A percentile compares a stretch with the other conserved stretches of the same genome.
Conservation (phyloP, 2,797 vertebrate species). For the Coregonus suidteri region DNA sequence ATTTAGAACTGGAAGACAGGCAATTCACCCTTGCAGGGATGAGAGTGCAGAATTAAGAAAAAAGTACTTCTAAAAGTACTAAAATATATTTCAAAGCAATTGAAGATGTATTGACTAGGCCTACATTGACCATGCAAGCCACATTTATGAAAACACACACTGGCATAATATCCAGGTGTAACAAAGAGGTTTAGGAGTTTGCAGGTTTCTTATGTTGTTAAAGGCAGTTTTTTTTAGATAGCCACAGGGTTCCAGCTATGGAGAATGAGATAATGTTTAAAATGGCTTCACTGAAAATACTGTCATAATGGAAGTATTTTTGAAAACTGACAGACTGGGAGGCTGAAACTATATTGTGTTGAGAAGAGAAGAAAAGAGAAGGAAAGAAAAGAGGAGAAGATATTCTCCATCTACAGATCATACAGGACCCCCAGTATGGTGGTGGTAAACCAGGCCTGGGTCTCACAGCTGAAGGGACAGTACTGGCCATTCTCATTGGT, state of each 20-base stretch:
- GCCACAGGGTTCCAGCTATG: background rate
- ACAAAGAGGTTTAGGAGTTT: no score
- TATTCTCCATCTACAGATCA: conserved; percentile 76
- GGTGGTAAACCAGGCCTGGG: conserved; percentile 92
- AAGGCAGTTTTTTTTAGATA: background rate
- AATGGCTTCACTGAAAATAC: background rate
- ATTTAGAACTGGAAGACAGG: background rate
- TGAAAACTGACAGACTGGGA: no score
- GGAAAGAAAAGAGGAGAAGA: no score
- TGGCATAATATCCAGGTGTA: no score
- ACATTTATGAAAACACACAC: no score
- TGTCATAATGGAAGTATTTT: background rate
- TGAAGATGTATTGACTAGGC: no score
- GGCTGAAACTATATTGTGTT: no score
- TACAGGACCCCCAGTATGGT: conserved; percentile 87
- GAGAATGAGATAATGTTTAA: background rate
- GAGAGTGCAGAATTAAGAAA: background rate
- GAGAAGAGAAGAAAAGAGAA: no score
- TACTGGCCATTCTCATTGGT: conserved; percentile 93
- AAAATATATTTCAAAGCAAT: no score
- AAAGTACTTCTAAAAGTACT: no score
- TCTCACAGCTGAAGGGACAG: conserved; percentile 95
- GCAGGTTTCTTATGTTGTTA: background rate
- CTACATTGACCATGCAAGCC: background rate
- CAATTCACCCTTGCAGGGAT: background rate